These are phyloP conservation scores for Drosophila conformis DNA, from an alignment of 2,888 invertebrate genomes.

Conservation along the genomic window DNA sequence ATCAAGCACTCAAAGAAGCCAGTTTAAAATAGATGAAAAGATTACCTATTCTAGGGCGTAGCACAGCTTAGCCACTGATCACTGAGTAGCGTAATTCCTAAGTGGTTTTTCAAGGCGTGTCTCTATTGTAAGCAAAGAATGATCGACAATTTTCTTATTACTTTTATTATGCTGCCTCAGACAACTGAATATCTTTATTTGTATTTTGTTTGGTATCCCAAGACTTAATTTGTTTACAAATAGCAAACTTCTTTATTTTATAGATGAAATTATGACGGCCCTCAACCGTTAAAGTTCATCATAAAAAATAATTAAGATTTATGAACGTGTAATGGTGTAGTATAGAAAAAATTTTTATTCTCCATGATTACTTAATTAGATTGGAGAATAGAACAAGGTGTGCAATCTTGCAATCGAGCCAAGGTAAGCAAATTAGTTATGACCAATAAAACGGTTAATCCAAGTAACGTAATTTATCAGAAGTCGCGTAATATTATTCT, in stretches of 20 bases:
- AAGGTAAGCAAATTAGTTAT: neutral
- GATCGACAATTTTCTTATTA: conserved; percentile 6
- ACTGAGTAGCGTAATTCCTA: conserved; percentile 5
- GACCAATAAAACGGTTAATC: neutral
- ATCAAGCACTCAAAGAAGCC: conserved; percentile 17
- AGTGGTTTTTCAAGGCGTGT: conserved; percentile 13
- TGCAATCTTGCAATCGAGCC: neutral
- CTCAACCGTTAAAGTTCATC: conserved; percentile 22
- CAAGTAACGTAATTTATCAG: neutral
- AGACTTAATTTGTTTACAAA: conserved; percentile 22
- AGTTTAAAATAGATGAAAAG: conserved; percentile 24
- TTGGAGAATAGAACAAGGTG: neutral
- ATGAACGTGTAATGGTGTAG: conserved; percentile 23
- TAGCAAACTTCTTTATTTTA: conserved; percentile 35
- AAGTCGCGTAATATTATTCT: neutral
- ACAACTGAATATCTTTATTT: conserved; percentile 35
- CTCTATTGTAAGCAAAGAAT: conserved; percentile 18
- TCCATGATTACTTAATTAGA: neutral
- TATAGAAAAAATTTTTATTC: neutral
- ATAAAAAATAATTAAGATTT: neutral
- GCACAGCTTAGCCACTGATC: conserved; percentile 4
- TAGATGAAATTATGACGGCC: conserved; percentile 25
- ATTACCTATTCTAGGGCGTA: conserved; percentile 26
- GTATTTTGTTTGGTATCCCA: conserved; percentile 10
- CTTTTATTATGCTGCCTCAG: neutral